phyloP scores from a whole-genome alignment of 1,140 invertebrate species.

The Eulimnadia texana region DNA sequence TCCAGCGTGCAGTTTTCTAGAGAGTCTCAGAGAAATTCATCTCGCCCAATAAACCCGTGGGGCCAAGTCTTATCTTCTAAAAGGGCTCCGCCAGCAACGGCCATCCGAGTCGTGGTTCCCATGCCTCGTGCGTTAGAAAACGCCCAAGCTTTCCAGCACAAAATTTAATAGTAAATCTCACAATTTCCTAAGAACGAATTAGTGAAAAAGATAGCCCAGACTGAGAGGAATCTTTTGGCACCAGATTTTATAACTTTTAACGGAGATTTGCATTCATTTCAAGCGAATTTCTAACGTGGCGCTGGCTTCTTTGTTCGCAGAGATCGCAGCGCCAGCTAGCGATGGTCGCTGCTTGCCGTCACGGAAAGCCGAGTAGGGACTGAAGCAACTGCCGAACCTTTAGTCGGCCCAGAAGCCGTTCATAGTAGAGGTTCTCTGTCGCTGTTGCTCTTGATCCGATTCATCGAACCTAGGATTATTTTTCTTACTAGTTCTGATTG shows the following conservation, averaged over 20 bases:
- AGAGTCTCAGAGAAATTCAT: neutral
- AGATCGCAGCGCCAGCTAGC: neutral
- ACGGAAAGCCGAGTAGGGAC: neutral
- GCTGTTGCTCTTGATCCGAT: too few relatives aligned
- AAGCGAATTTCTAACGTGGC: neutral
- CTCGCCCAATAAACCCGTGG: neutral
- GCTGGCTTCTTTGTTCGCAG: neutral
- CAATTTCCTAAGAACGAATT: neutral
- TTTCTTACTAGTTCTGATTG: too few relatives aligned
- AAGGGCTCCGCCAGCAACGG: neutral
- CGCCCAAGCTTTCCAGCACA: neutral
- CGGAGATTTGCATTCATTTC: neutral
- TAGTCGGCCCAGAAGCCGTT: neutral
- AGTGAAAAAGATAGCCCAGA: neutral
- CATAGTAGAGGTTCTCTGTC: neutral
- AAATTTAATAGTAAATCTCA: neutral
- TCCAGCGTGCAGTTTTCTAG: neutral
- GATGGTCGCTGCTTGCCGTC: neutral
- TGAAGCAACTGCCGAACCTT: neutral
- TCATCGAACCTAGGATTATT: too few relatives aligned
- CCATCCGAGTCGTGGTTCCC: neutral
- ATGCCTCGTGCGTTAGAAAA: neutral
- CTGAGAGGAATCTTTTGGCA: neutral
- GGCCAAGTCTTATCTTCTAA: neutral
- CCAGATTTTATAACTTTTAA: neutral